phyloP scores from a whole-genome alignment of 2,888 invertebrate species.

The Didymodactylos carnosus region DNA sequence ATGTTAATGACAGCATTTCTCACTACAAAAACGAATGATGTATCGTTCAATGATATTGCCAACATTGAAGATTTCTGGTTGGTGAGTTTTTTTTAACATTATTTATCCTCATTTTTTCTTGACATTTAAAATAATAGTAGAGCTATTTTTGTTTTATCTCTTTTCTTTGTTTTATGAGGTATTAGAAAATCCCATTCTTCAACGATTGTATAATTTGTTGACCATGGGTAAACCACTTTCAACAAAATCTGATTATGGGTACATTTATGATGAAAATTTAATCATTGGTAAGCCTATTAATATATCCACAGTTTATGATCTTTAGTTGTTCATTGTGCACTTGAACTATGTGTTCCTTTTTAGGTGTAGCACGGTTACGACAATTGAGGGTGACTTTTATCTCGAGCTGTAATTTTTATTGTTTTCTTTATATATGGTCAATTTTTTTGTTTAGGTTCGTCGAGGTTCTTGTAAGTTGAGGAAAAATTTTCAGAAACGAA shows the following conservation, averaged over 20 bases:
- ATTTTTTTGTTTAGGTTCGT: no score
- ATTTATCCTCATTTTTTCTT: no score
- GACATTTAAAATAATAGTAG: no score
- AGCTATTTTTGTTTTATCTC: no score
- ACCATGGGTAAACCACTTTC: no score
- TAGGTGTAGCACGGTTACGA: background rate
- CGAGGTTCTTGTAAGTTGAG: background rate
- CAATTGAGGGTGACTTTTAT: background rate
- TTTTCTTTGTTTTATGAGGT: no score
- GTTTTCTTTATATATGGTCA: background rate
- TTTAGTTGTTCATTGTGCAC: no score
- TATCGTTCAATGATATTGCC: background rate
- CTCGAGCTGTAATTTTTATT: background rate
- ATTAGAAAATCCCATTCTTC: background rate
- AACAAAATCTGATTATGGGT: constrained; percentile 22
- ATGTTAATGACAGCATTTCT: background rate
- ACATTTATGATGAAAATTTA: constrained; percentile 34
- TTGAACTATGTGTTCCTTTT: background rate
- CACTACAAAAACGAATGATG: background rate
- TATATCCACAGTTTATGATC: no score
- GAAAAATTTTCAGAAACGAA: background rate
- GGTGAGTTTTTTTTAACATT: no score
- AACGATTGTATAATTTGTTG: background rate
- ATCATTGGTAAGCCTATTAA: constrained; percentile 30
- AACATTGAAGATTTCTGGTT: background rate